Evolutionary conservation across 2,888 invertebrate species (phyloP), one percentile per base, ranked within the genome.

Genomic region (Cartodere bifasciata): DNA sequence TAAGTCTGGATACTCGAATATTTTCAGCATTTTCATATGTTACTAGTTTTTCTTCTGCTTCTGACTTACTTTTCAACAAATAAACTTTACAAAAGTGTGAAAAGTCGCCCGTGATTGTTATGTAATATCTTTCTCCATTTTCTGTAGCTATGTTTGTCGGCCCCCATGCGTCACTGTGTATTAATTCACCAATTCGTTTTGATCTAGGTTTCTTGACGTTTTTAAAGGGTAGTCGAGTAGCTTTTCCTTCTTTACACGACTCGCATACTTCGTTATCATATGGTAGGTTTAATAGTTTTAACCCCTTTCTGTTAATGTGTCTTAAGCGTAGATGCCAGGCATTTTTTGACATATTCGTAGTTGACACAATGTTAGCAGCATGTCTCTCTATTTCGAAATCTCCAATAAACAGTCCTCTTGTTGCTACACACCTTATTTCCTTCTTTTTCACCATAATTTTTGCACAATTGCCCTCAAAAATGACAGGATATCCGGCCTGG

Each of bases 131-230:
- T 4, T 23, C 28, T 13, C 30, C 30, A 10, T 34, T 22, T 21
- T 17, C 14, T 12, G 25, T 21, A 9, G 13, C 9, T 3, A 29
- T 17, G 22, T 21, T 24, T 9, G 32, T 27, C 9, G 31, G 39
- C 11, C 37, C 39, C 24, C 34, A 23, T 6, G 37, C 5, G 33
- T 38, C 38, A 15, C 24, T 16, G 23, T 38, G 31, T 9, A 38
- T 17, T 2, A 39, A 20, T 24, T 36, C 32, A 13, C 37, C 25
- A 24, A 24, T 24, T 16, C 29, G 29, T 15, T 20, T 31, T n/a
- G 32, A 20, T 13, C 22, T 14, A 11, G 29, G 27, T 22, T n/a
- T 13, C n/a, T 17, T 23, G 10, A 12, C 23, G 10, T 23, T 23
- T n/a, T n/a, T n/a, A 20, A 37, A 34, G 4, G 36, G 32, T 21